Evolutionary conservation across 1,140 invertebrate species (phyloP), one percentile per base, ranked within the genome.

Genomic region (Bombus difficillimus): DNA sequence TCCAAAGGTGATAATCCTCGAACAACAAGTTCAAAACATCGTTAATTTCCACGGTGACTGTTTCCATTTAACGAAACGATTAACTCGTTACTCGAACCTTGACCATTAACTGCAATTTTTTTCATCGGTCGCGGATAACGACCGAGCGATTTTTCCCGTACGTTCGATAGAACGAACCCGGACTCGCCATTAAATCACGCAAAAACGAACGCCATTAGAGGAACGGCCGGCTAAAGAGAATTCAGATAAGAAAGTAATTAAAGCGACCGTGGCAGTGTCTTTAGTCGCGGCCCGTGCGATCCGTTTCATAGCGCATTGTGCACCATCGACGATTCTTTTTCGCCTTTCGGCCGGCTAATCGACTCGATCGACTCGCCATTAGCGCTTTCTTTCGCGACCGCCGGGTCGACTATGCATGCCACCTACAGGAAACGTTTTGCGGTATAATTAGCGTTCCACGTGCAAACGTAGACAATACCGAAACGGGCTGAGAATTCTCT

Each of bases 201-300:
- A 85, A 85, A 66, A 85, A 80, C 76, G 68, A 85, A 85, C 57
- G 77, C 83, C 83, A 80, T 85, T 85, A 85, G 77, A 85, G 83
- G 43, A 80, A 80, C 83, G 83, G 28, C 28, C 57, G 68, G 77
- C 76, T 72, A 80, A 85, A 80, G 83, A 80, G 83, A 80, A 77
- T 80, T 39, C 25, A 71, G 83, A 85, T 85, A 85, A 85, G 83
- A 85, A 85, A 85, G 83, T 85, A 85, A 85, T 85, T 85, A 85
- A 85, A 85, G 76, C 68, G 57, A 28, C 83, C 66, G 39, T 71
- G 66, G 83, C 83, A 85, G 68, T 72, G 83, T 85, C 83, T 78
- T 80, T 80, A 80, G 53, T 76, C n/a, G 74, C 75, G 82, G 47
- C 28, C 75, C 41, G 57, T 25, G 81, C n/a, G 37, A 39, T 34